A percentile compares a stretch with the other conserved stretches of the same genome.
Evolutionary conservation across 2,888 invertebrate species (phyloP).

Genomic region (Drosophila mayaguana): DNA sequence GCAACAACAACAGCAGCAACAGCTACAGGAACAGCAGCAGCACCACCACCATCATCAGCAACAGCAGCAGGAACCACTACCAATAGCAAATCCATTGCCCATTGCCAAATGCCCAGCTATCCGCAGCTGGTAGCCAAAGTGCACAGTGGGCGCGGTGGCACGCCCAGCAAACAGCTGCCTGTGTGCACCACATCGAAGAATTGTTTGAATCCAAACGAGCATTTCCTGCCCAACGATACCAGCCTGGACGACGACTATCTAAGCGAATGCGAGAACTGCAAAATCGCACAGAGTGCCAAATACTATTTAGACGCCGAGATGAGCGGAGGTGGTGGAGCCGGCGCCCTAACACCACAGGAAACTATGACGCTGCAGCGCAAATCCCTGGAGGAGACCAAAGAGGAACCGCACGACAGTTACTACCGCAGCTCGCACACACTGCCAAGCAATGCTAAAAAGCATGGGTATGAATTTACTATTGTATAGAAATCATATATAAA

Average conservation of each 20-base stretch:
- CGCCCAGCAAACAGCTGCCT: slow-evolving; percentile 82
- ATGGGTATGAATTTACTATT: slow-evolving; percentile 80
- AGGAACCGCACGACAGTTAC: slow-evolving; percentile 86
- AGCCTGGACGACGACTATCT: slow-evolving; percentile 89
- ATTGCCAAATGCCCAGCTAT: slow-evolving; percentile 82
- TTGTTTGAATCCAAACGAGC: slow-evolving; percentile 85
- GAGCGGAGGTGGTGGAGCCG: slow-evolving; percentile 82
- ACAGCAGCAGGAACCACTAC: not conserved
- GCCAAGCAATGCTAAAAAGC: slow-evolving; percentile 87
- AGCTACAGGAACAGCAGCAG: not conserved
- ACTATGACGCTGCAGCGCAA: slow-evolving; percentile 89
- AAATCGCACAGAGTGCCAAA: slow-evolving; percentile 90
- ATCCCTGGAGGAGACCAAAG: slow-evolving; percentile 84
- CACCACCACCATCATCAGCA: not conserved
- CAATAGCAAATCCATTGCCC: slow-evolving; percentile 57
- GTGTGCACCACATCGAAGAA: slow-evolving; percentile 85
- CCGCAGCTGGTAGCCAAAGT: slow-evolving; percentile 54
- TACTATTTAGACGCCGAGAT: slow-evolving; percentile 88
- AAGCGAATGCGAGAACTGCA: slow-evolving; percentile 94
- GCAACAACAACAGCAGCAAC: slow-evolving; percentile 8
- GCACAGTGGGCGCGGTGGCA: slow-evolving; percentile 39
- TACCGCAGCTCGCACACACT: slow-evolving; percentile 88
- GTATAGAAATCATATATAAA: not conserved
- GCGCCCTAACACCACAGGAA: slow-evolving; percentile 86
- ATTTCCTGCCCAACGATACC: slow-evolving; percentile 85